Base-by-base conservation (phyloP, 2,113 vertebrate species). In the Opisthocomus hoazin region DNA sequence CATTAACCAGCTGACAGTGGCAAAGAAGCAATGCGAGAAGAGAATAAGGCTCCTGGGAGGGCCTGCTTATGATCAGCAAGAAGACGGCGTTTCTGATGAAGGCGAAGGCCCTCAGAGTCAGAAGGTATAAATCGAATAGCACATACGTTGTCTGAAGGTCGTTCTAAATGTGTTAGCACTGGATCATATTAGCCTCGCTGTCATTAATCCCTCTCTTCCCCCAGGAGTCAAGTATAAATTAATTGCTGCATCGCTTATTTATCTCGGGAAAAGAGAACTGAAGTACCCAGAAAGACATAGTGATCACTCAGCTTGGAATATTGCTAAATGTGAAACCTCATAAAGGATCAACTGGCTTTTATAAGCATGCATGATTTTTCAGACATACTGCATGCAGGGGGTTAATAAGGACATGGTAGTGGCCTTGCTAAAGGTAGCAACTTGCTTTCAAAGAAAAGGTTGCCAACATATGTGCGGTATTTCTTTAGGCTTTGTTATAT, bases 1-100 rank as follows among this genome's bases (percentile, higher is more conserved):
- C 46, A 99, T 99, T 96, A 99, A 99, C 97, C 99, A 99, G 92
- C 98, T 99, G 92, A 99, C 99, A 0, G 99, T 99, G 90, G 99
- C 99, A n/a, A 99, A 99, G 98, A 99, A 99, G 96, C 99, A 99
- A 61, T 99, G 99, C 41, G 99, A 99, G 97, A 99, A 99, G 95
- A 98, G 99, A 68, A 99, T 99, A 93, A 98, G 98, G 39, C 94
- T 98, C 14, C 97, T 99, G 22, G 99, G 99, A 20, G 99, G 99
- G 12, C 99, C 99, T 43, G 98, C 98, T 95, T 99, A 99, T 57
- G 99, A 99, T 91, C 98, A 98, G 88, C 98, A 98, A 69, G 99
- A 99, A 54, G 98, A 99, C 41, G 98, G 98, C 34, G 78, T 95
- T 89, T 97, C 94, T 39, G 99, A 99, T 9, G 99, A 99, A 36